phyloP scores from a whole-genome alignment of 1,140 invertebrate species.

The Maconellicoccus hirsutus region DNA sequence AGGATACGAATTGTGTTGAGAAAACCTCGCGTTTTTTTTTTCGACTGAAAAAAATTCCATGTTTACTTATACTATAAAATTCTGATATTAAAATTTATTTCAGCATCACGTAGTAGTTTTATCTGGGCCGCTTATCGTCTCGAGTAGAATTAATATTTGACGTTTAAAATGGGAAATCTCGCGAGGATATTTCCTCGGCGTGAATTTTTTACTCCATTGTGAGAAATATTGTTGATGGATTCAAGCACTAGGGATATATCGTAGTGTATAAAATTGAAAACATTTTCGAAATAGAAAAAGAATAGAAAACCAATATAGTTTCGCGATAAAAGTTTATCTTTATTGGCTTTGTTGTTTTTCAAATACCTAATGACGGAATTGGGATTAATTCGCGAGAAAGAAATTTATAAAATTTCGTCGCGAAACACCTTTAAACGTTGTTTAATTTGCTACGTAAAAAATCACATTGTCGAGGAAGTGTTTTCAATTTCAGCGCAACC shows the following conservation, averaged over 20 bases:
- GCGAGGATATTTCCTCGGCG: background rate
- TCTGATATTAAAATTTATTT: slow-evolving; percentile 10
- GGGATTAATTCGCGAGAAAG: background rate
- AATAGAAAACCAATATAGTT: background rate
- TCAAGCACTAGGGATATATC: background rate
- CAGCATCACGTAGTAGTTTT: background rate
- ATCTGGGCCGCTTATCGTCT: background rate
- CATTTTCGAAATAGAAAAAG: background rate
- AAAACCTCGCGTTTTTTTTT: background rate
- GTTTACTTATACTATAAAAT: background rate
- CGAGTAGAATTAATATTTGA: background rate
- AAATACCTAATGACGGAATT: background rate
- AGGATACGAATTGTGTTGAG: too few species aligned
- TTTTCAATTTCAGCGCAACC: too few species aligned
- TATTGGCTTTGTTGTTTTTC: background rate
- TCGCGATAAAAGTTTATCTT: background rate
- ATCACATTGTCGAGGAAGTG: too few species aligned
- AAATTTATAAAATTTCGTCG: background rate
- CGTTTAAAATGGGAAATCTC: background rate
- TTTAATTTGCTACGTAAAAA: too few species aligned
- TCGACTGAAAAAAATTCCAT: background rate
- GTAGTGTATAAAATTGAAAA: too few species aligned
- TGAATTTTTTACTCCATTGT: background rate
- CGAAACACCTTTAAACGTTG: too few species aligned
- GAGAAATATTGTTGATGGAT: background rate